Conservation (phyloP, 2,797 vertebrate genomes). For the Sebastes goodei region DNA sequence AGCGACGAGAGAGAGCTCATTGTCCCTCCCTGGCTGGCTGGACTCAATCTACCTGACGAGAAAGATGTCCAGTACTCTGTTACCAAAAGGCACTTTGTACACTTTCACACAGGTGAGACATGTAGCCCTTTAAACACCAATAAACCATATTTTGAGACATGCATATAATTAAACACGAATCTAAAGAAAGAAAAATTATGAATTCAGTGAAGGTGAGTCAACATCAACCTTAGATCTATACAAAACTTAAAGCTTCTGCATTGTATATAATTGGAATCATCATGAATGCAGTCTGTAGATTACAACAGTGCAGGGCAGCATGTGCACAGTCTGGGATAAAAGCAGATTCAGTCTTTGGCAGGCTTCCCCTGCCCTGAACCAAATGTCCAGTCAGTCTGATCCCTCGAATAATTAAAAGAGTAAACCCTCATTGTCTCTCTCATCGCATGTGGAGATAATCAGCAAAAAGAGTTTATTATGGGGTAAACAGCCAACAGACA, state of each 20-base stretch:
- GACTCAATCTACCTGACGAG: background rate
- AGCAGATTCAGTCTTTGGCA: constrained; percentile 3
- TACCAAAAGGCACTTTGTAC: background rate
- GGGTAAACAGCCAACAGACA: constrained; percentile 12
- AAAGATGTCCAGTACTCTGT: background rate
- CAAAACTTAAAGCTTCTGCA: background rate
- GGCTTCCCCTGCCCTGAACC: background rate
- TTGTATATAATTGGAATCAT: background rate
- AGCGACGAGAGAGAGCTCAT: constrained; percentile 69
- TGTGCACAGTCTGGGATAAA: background rate
- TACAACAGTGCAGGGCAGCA: background rate
- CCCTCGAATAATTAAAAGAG: constrained; percentile 49
- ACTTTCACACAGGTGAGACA: background rate
- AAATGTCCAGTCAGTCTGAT: constrained; percentile 35
- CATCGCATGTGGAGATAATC: constrained; percentile 57
- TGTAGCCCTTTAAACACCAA: background rate
- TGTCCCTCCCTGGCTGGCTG: constrained; percentile 18
- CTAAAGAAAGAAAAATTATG: too few relatives aligned
- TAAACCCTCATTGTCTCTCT: constrained; percentile 50
- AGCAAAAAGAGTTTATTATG: constrained; percentile 19
- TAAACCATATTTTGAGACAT: background rate
- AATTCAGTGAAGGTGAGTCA: background rate
- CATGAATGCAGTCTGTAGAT: background rate
- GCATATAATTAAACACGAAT: background rate
- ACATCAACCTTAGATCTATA: background rate